Evolutionary conservation across 1,140 invertebrate species (phyloP), one percentile per base, ranked within the genome.

Genomic region (Drusus annulatus): DNA sequence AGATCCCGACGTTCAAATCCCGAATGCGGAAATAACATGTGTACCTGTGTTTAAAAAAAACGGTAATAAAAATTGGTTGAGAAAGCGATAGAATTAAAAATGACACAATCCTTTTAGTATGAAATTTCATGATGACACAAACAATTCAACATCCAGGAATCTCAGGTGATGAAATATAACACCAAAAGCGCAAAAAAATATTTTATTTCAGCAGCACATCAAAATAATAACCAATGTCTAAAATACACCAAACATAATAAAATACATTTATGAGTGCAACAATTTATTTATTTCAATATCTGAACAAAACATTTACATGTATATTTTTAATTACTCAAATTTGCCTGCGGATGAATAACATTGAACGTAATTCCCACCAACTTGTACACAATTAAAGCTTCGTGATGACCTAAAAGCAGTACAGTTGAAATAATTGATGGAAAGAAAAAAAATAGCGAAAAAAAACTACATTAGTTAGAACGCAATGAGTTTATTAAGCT

Each of bases 151-250:
- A 65, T 65, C 25, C 2, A 17, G 62, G 62, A 28, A 25, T n/a
- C 16, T n/a, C 16, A 13, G 62, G 62, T 28, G 62, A 31, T 65
- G 62, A 69, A 50, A 21, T 50, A 69, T 36, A 23, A 69, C 65
- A 69, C 65, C 2, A 21, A 69, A 69, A 69, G 65, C 65, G 65
- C 65, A 69, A 69, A 69, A 50, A 7, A 69, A 50, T 17, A 65
- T 31, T 69, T 69, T 69, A 69, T 69, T 69, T 51, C 65, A 69
- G 65, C 65, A 50, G n/a, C 3, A 69, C 65, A 69, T 69, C 65
- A 45, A 69, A 65, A 28, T 25, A 6, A 21, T 23, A 21, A 69
- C 65, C 65, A 19, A 69, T 19, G 7, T 19, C 31, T 50, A 69
- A 69, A 69, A 50, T 7, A 69, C 21, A 45, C n/a, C 13, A 69